Evolutionary conservation across 2,797 vertebrate species (phyloP).

Genomic region (Coluber constrictor): DNA sequence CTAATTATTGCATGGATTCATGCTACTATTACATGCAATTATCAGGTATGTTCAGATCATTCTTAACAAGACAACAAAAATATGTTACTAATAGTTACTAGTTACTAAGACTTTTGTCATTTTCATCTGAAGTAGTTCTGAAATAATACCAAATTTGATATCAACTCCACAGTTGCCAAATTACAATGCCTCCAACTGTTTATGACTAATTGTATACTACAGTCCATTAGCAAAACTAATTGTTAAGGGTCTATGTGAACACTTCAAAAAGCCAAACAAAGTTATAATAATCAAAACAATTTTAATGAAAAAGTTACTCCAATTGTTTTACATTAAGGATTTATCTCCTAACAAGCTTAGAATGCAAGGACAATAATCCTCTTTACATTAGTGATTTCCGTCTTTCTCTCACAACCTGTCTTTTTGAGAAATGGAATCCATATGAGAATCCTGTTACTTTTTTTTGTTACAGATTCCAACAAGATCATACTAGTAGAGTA

Average conservation of each 20-base stretch:
- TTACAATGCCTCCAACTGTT: constrained; percentile 42
- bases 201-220: constrained; percentile 59
- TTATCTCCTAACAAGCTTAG: constrained; percentile 59
- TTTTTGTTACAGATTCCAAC: constrained; percentile 56
- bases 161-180: constrained; percentile 58
- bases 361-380: constrained; percentile 59
- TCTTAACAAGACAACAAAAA: constrained; percentile 45
- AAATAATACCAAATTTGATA: constrained; percentile 57
- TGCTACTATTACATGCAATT: constrained; percentile 50
- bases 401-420: constrained; percentile 30
- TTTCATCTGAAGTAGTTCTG: constrained; percentile 59
- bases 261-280: constrained; percentile 64
- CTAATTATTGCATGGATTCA: constrained; percentile 46
- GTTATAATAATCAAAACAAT: constrained; percentile 63
- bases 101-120: constrained; percentile 31
- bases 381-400: constrained; percentile 58
- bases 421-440: constrained; percentile 51
- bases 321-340: constrained; percentile 17
- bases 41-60: constrained; percentile 41
- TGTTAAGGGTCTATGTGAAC: constrained; percentile 55
- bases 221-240: constrained; percentile 64
- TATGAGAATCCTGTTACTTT: constrained; percentile 62
- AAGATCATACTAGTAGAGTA: constrained; percentile 66
- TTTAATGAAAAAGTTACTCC: constrained; percentile 60
- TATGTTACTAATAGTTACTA: constrained; percentile 34